These are phyloP conservation scores for Drosophila tanythrix DNA, from an alignment of 2,888 invertebrate genomes.

Conservation along the genomic window DNA sequence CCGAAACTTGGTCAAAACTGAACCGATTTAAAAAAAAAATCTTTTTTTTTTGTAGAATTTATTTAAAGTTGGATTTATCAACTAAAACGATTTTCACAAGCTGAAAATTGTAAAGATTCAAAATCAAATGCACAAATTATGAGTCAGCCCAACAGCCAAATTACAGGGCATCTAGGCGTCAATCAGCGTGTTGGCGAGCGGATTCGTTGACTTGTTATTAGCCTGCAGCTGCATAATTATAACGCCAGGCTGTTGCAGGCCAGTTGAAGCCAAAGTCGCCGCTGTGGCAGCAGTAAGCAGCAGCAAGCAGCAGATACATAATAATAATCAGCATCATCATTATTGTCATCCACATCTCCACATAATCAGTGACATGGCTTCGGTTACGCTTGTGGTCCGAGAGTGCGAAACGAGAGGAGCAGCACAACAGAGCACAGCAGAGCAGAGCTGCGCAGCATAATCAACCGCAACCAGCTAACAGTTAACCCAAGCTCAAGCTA, in stretches of 20 bases:
- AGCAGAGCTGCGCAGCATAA: constrained; percentile 60
- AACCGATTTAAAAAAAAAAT: background rate
- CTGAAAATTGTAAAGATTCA: background rate
- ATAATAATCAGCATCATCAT: constrained; percentile 17
- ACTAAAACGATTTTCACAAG: background rate
- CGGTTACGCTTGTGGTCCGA: constrained; percentile 67
- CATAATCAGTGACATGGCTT: constrained; percentile 59
- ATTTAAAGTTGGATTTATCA: background rate
- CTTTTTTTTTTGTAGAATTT: background rate
- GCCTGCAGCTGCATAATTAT: constrained; percentile 67
- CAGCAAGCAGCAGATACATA: constrained; percentile 44
- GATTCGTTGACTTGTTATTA: constrained; percentile 41
- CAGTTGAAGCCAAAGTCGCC: background rate
- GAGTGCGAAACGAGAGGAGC: constrained; percentile 42
- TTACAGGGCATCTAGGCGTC: constrained; percentile 10
- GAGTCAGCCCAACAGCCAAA: background rate
- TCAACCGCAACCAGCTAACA: constrained; percentile 76
- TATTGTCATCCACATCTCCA: constrained; percentile 44
- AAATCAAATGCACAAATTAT: background rate
- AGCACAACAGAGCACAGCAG: background rate
- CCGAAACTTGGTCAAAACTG: background rate
- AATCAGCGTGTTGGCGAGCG: constrained; percentile 5
- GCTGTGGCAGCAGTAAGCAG: constrained; percentile 1
- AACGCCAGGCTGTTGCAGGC: constrained; percentile 49
- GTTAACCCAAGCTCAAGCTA: constrained; percentile 38